Base-by-base conservation (phyloP, 2,113 vertebrate genomes). In the Charadrius vociferus region DNA sequence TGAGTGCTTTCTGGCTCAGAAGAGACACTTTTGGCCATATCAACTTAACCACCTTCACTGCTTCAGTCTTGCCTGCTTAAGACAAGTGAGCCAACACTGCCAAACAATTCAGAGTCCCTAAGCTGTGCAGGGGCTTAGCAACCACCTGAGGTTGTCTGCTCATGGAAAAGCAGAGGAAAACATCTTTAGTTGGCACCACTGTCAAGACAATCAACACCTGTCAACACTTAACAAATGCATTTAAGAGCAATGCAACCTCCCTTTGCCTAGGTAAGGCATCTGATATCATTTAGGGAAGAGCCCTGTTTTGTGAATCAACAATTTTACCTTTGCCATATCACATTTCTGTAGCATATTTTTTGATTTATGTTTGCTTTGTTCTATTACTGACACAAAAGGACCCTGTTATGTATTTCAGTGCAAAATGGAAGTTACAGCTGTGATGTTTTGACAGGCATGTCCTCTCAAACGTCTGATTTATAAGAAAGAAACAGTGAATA, bases 401-500 rank as follows among this genome's bases (percentile, higher is more conserved):
- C 34, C 7, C 7, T 16, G 14, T 53, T 34, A 49, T 9, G 19
- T 70, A 50, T 80, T 77, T 66, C 67, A 84, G 37, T 37, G 32
- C n/a, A n/a, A 78, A 86, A 34, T 1, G 12, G 59, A 67, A 83
- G 19, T 67, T 68, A 55, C 2, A 85, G 26, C 43, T 61, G 24
- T 9, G 39, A 79, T 49, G 8, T 73, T 68, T 81, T 12, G 66
- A 84, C 37, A 89, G 45, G 56, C 63, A 79, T 32, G 62, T 74
- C 55, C 49, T 73, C 85, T 95, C 47, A 91, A 62, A 71, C 73
- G 53, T 71, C 61, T 90, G 45, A 86, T 86, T 96, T 70, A 22
- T 52, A 61, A 81, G 79, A 82, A 72, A 88, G 81, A 96, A 95
- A 96, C 10, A 50, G 93, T 68, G 84, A 94, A 47, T 93, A 95